These are phyloP conservation scores for Pangasius krempfi DNA, from an alignment of 2,797 vertebrate genomes.

Conservation along the genomic window DNA sequence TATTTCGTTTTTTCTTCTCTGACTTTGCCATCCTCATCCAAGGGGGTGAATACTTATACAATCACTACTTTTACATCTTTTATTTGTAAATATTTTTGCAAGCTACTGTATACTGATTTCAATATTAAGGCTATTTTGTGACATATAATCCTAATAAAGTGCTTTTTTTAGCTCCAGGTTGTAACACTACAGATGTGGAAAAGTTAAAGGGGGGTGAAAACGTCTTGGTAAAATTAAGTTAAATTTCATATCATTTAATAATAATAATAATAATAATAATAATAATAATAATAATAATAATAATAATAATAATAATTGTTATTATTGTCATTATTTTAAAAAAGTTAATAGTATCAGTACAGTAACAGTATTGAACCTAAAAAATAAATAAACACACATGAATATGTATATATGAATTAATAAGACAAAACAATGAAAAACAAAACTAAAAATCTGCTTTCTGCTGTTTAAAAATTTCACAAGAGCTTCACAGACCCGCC, in stretches of 20 bases:
- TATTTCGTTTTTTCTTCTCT: too few relatives aligned
- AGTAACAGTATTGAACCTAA: not conserved
- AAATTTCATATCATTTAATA: not conserved
- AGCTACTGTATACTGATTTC: not conserved
- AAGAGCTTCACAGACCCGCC: too few relatives aligned
- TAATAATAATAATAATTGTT: not conserved
- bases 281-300: conserved; percentile 18
- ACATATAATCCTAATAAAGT: not conserved
- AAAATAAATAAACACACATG: too few relatives aligned
- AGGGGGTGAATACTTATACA: not conserved
- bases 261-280: conserved; percentile 15
- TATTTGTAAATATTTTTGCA: not conserved
- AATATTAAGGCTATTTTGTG: not conserved
- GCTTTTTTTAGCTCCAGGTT: not conserved
- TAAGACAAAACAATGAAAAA: too few relatives aligned
- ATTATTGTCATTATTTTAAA: not conserved
- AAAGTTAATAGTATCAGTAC: too few relatives aligned
- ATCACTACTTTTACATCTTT: not conserved
- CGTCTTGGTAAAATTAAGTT: not conserved
- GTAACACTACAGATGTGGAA: not conserved
- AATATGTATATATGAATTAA: too few relatives aligned
- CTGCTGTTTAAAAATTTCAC: not conserved
- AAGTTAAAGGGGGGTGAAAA: too few relatives aligned
- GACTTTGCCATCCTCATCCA: too few relatives aligned
- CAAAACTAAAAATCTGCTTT: too few relatives aligned